Percentiles rank a stretch among this genome's conserved stretches.
These are phyloP conservation scores for Tragelaphus buxtoni DNA, from an alignment of 2,113 vertebrate genomes.

Conservation along the genomic window DNA sequence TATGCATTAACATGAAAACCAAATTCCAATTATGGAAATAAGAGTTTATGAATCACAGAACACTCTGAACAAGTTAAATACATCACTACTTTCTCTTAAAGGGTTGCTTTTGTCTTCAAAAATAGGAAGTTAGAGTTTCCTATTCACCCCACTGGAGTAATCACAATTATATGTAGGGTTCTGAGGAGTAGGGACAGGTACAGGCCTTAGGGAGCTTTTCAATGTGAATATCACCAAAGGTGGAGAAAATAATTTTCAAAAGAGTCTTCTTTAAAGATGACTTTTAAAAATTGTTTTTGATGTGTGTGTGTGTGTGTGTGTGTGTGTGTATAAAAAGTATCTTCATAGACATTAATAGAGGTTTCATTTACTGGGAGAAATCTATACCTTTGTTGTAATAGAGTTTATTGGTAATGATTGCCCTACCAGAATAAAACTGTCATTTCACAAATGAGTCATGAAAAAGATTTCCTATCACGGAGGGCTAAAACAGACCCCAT, in stretches of 20 bases:
- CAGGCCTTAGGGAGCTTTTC: neutral
- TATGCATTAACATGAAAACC: neutral
- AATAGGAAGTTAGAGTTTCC: neutral
- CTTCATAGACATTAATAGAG: neutral
- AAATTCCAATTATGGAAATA: neutral
- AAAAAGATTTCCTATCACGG: neutral
- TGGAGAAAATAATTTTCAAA: neutral
- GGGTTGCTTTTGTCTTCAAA: neutral
- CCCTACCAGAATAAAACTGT: neutral
- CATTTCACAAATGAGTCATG: slow-evolving; percentile 33
- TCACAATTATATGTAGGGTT: neutral
- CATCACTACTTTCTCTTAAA: neutral
- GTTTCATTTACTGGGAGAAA: neutral
- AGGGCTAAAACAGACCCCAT: neutral
- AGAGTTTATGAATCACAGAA: neutral
- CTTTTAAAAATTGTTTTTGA: neutral
- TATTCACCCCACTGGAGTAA: neutral
- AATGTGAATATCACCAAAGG: neutral
- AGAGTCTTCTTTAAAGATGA: neutral
- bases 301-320: neutral
- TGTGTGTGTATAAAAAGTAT: neutral
- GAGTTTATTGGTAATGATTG: neutral
- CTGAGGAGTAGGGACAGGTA: neutral
- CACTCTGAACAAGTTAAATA: neutral
- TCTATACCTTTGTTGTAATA: neutral